Evolutionary conservation across 2,888 invertebrate species (phyloP), one percentile per base, ranked within the genome.

Genomic region (Cheilosia impressa): DNA sequence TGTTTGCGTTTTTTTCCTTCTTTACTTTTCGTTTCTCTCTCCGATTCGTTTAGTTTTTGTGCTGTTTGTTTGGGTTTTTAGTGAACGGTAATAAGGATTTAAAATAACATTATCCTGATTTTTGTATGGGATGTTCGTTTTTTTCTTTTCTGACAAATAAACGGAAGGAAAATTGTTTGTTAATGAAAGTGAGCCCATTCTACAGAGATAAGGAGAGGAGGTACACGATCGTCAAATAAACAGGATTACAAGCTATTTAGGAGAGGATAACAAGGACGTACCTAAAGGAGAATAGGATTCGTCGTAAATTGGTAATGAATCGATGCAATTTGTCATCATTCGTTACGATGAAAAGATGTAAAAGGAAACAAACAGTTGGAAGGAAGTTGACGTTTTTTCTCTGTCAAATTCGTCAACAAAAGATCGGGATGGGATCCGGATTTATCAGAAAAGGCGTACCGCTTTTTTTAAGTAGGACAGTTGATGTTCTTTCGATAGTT

Each of bases 101-200:
- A 38, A 71, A 53, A 71, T 50, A 38, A 41, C 62, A 63, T 63
- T 62, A 69, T 73, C 63, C 72, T 63, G 60, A 50, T 72, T 62
- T 65, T 47, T 75, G 15, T 15, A 62, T 43, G 55, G 63, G 52
- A 73, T 78, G 58, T 43, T 60, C 19, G 7, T 2, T 27, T 34
- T 24, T 31, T 17, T 27, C 2, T 57, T 41, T 60, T 24, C 24
- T 43, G 43, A 63, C 81, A 81, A 81, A 76, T 81, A 76, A 75
- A 81, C 69, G 58, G 65, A 55, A 65, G 71, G 65, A 60, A 76
- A 81, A 80, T 71, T 84, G 80, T 79, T 80, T 80, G 75, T 84
- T 84, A 84, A 80, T 80, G 75, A 75, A 65, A 65, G 69, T 80
- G 71, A 75, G 75, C 75, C 84, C 41, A 47, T 63, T 31, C 75